Evolutionary conservation across 2,797 vertebrate genomes (phyloP), one percentile per base, ranked within the genome.

Genomic region (Jordanella pulchra): DNA sequence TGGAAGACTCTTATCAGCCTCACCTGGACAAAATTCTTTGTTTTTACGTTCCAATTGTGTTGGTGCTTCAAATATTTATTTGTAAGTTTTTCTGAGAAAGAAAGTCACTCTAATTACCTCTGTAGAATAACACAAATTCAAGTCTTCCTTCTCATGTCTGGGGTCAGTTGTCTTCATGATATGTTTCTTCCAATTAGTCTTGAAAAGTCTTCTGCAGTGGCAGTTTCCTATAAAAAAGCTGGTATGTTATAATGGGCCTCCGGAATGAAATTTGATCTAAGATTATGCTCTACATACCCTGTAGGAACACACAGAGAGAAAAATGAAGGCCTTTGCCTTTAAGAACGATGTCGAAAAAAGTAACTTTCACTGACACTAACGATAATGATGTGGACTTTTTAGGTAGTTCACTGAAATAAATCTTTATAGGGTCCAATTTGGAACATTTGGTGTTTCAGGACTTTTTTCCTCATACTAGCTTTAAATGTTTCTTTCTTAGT

Each of bases 331-430:
- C 12, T 3, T 13, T 73, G 58, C 28, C 44, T 61, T 73, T 69
- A 68, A 71, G 25, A 2, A 65, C 32, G 32, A 23, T 44, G 67
- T 53, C 28, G 1, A 10, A 17, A 55, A 18, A 23, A 65, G 25
- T 66, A 50, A 18, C 30, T 56, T 61, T 45, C 21, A 15, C 67
- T 75, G 1, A 66, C 70, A 67, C 39, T 44, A 18, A 66, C 45
- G 45, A 18, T 55, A 65, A 50, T 15, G 51, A 78, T 70, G 23
- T n/a, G 54, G 23, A 44, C 55, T 47, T 67, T 42, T 9, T n/a
- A 67, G 42, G 28, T 69, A 56, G 65, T 58, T 71, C 51, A 77
- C 27, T n/a, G 65, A 39, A 70, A 51, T 79, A 2, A 75, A 67
- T 30, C 48, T 12, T 58, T 3, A 21, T 32, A 70, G 45, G 1